Conservation (phyloP, 2,113 vertebrate species). For the Nycticorax nycticorax region DNA sequence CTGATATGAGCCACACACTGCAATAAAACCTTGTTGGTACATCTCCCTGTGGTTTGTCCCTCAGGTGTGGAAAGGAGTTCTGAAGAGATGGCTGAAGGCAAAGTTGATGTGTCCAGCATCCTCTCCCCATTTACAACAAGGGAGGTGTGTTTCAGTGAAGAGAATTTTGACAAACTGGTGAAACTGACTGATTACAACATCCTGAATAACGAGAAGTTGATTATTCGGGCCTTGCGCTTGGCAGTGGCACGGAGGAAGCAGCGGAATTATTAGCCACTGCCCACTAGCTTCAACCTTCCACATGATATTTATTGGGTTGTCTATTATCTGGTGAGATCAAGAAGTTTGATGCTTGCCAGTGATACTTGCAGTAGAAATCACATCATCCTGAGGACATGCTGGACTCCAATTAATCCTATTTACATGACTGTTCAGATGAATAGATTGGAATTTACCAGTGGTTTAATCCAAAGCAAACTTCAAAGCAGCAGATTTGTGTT, state of each 20-base stretch:
- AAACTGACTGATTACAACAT: constrained; percentile 80
- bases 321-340: neutral
- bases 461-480: neutral
- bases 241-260: constrained; percentile 58
- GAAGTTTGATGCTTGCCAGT: neutral
- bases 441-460: neutral
- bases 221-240: constrained; percentile 67
- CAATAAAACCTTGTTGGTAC: neutral
- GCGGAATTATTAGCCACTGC: neutral
- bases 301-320: neutral
- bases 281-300: neutral
- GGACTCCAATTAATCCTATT: neutral
- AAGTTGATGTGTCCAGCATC: constrained; percentile 73
- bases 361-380: neutral
- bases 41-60: neutral
- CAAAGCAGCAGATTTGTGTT: neutral
- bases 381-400: neutral
- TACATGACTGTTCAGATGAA: neutral
- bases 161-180: constrained; percentile 78
- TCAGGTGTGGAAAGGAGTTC: constrained; percentile 69
- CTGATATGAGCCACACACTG: neutral
- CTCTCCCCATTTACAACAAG: constrained; percentile 76
- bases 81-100: constrained; percentile 72
- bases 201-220: constrained; percentile 68
- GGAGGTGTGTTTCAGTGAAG: constrained; percentile 77